Evolutionary conservation across 30 jellyfish, hydroid and myxozoan species (phyloP).

Genomic region (Mastigias papua): DNA sequence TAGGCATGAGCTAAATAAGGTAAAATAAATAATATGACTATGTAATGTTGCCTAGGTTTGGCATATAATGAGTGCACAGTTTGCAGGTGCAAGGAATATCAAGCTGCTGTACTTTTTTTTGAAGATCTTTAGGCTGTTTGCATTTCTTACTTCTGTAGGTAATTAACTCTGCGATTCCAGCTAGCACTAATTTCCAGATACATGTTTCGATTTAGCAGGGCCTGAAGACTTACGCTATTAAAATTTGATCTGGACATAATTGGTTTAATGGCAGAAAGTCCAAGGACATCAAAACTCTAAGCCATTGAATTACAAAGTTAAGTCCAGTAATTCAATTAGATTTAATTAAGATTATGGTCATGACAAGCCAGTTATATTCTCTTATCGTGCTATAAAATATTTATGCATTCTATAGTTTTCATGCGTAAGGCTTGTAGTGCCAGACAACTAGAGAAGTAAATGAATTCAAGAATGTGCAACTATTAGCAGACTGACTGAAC

Average conservation of each 20-base stretch:
- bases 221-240: not conserved
- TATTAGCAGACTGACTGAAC: too few species aligned
- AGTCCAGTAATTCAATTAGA: not conserved
- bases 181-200: not conserved
- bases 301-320: not conserved
- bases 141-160: not conserved
- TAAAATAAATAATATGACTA: too few species aligned
- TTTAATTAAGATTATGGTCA: not conserved
- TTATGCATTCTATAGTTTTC: not conserved
- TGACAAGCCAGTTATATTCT: not conserved
- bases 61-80: too few species aligned
- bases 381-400: not conserved
- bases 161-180: not conserved
- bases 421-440: not conserved
- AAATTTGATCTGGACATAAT: not conserved
- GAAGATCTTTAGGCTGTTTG: too few species aligned
- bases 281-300: not conserved
- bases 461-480: too few species aligned
- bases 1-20: too few species aligned
- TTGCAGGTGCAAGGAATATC: too few species aligned
- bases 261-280: not conserved
- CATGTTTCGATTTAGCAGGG: not conserved
- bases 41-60: too few species aligned
- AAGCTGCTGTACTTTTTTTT: too few species aligned
- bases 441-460: too few species aligned